Evolutionary conservation across 2,113 vertebrate genomes (phyloP).

Genomic region (Corvus moneduloides): DNA sequence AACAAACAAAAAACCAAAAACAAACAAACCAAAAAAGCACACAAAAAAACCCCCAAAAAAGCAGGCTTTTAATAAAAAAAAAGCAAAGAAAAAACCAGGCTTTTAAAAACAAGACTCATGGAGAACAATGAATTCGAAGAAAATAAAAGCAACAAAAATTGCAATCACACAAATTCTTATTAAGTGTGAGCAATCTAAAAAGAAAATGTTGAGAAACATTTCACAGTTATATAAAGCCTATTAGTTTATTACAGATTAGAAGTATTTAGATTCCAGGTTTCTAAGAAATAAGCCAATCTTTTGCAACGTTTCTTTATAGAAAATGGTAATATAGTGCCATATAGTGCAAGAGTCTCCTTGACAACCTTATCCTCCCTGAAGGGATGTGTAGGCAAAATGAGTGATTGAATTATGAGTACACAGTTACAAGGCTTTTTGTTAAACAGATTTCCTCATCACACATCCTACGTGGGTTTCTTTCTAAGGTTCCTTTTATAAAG

Average conservation of each 20-base stretch:
- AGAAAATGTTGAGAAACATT: background rate
- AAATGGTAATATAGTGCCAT: background rate
- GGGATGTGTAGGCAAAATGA: background rate
- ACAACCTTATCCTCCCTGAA: background rate
- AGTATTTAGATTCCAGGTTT: background rate
- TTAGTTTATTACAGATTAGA: background rate
- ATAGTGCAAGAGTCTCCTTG: background rate
- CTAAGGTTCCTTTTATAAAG: background rate
- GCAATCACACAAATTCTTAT: background rate
- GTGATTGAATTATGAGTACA: background rate
- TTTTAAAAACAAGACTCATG: background rate
- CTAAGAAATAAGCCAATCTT: background rate
- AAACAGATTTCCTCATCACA: background rate
- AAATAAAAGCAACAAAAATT: background rate
- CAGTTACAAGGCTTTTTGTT: background rate
- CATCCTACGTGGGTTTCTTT: background rate
- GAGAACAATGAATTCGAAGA: background rate
- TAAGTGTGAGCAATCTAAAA: background rate
- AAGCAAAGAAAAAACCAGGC: fast-evolving
- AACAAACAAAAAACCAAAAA: fast-evolving
- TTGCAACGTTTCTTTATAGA: background rate
- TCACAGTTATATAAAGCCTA: background rate
- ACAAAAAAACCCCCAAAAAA: too few species aligned
- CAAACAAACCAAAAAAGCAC: background rate
- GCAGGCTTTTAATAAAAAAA: fast-evolving